Percentiles rank a stretch among this genome's conserved stretches.
These are phyloP conservation scores for Nannoperca obscura DNA, from an alignment of 2,797 vertebrate genomes.

Conservation along the genomic window DNA sequence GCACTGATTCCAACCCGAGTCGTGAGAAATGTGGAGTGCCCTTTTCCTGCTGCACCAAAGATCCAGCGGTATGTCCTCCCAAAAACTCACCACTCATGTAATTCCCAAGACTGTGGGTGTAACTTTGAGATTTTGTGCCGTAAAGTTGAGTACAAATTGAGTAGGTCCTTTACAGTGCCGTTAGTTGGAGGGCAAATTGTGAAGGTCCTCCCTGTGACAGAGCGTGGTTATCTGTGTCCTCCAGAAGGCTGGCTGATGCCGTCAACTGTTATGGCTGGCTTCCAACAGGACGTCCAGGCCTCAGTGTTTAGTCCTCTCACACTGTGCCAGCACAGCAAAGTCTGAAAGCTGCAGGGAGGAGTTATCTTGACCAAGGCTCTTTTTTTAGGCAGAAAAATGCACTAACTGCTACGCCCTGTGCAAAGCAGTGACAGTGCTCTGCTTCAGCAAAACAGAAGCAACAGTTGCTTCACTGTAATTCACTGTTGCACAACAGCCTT, in stretches of 20 bases:
- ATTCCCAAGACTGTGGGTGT: background rate
- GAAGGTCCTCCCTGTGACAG: slow-evolving; percentile 34
- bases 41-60: slow-evolving; percentile 99
- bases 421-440: slow-evolving; percentile 24
- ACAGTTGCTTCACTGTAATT: slow-evolving; percentile 9
- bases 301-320: slow-evolving; percentile 48
- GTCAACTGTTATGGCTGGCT: slow-evolving; percentile 40
- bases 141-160: background rate
- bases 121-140: slow-evolving; percentile 18
- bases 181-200: slow-evolving; percentile 6
- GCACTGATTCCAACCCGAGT: slow-evolving; percentile 97
- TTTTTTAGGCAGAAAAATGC: slow-evolving; percentile 45
- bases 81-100: background rate
- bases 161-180: background rate
- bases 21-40: slow-evolving; percentile 97
- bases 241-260: slow-evolving; percentile 47
- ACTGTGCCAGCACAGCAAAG: slow-evolving; percentile 54
- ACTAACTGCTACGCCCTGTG: slow-evolving; percentile 32
- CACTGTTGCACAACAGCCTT: slow-evolving; percentile 26
- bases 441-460: slow-evolving; percentile 33
- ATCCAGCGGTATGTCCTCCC: slow-evolving; percentile 91
- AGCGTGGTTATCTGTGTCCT: slow-evolving; percentile 66
- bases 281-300: slow-evolving; percentile 66
- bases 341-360: slow-evolving; percentile 43
- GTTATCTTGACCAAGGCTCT: slow-evolving; percentile 24